Conservation (phyloP, 1,140 invertebrate species). For the Calliopsis andreniformis region DNA sequence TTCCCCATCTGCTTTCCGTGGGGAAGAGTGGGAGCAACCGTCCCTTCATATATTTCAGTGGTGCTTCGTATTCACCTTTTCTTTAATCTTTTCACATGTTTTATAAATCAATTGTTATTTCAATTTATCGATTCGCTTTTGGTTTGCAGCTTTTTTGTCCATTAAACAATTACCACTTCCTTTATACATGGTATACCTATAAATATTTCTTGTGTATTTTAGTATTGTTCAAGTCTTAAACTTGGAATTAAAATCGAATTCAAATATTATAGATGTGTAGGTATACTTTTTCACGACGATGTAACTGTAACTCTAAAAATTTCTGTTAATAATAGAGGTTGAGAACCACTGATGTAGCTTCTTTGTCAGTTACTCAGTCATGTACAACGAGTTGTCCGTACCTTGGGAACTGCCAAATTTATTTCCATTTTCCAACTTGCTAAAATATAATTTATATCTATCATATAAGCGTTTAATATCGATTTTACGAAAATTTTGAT, state of each 20-base stretch:
- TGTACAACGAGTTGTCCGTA: not conserved
- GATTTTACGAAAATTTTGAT: too few species aligned
- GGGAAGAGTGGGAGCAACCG: constrained; percentile 53
- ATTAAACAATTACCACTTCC: too few species aligned
- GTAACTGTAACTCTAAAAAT: not conserved
- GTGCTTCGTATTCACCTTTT: not conserved
- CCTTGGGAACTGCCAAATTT: not conserved
- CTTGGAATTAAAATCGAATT: not conserved
- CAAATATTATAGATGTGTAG: not conserved
- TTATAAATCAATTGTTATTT: not conserved
- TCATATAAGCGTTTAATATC: not conserved
- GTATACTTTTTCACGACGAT: not conserved
- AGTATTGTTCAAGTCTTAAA: not conserved
- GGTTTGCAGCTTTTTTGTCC: not conserved
- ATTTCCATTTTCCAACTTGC: too few species aligned
- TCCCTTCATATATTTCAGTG: constrained; percentile 33
- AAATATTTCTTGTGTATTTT: too few species aligned
- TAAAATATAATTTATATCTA: not conserved
- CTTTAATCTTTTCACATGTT: not conserved
- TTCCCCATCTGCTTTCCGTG: constrained; percentile 74
- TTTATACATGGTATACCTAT: too few species aligned
- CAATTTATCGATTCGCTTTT: not conserved
- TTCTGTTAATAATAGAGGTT: not conserved
- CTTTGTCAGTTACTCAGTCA: not conserved
- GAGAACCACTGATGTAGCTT: constrained; percentile 29